Conservation (phyloP, 2,797 vertebrate species). For the Acanthis flammea region DNA sequence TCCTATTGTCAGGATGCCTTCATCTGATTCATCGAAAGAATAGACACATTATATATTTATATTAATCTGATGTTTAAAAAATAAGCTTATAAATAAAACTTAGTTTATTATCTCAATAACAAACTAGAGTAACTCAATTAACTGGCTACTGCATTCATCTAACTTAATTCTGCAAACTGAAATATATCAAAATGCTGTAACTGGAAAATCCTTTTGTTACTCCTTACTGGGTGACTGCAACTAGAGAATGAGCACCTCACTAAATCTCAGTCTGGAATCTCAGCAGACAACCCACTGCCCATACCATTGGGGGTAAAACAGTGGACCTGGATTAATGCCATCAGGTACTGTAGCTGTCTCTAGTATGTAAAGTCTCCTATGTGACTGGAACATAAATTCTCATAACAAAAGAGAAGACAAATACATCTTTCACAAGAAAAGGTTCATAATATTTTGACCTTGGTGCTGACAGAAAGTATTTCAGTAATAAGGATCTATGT, state of each 20-base stretch:
- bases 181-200: neutral
- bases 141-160: neutral
- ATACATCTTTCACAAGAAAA: neutral
- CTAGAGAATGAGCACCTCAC: neutral
- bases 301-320: neutral
- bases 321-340: neutral
- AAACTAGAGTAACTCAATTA: neutral
- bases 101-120: neutral
- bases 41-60: neutral
- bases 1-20: neutral
- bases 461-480: neutral
- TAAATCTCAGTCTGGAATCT: neutral
- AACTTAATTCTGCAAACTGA: conserved; percentile 17
- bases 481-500: neutral
- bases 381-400: neutral
- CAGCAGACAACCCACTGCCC: neutral
- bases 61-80: neutral
- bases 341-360: neutral
- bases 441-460: neutral
- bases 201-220: neutral
- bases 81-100: neutral
- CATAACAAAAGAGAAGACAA: neutral
- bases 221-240: neutral
- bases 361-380: neutral
- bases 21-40: neutral